phyloP scores from a whole-genome alignment of 2,113 vertebrate species.

The Pterocles orientalis region DNA sequence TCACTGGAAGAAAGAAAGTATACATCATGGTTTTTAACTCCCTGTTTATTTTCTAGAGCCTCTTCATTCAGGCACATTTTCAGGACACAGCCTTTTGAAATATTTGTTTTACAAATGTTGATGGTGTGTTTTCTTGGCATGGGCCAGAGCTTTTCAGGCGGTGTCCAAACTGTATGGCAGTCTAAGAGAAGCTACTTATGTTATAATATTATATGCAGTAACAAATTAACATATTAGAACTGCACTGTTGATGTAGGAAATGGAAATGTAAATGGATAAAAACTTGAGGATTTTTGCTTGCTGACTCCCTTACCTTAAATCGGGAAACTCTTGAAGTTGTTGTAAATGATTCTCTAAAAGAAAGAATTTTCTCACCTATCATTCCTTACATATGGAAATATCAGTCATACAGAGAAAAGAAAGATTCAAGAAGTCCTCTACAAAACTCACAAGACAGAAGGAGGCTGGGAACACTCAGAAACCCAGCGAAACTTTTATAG shows the following conservation, averaged over 20 bases:
- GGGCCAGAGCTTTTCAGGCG: background rate
- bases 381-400: background rate
- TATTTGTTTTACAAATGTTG: background rate
- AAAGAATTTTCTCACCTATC: background rate
- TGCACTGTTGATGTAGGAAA: background rate
- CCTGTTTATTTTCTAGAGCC: background rate
- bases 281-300: background rate
- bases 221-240: background rate
- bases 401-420: background rate
- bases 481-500: background rate
- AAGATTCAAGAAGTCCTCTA: background rate
- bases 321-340: background rate
- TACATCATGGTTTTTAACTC: background rate
- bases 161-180: background rate
- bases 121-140: background rate
- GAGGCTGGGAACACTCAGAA: background rate
- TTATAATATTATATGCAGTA: background rate
- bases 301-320: background rate
- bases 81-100: background rate
- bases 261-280: background rate
- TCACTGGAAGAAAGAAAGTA: background rate
- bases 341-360: background rate
- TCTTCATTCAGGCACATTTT: background rate
- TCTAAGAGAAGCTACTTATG: background rate
- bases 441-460: slow-evolving; percentile 4